phyloP scores from a whole-genome alignment of 2,888 invertebrate species.

The Choristoneura rosaceana region DNA sequence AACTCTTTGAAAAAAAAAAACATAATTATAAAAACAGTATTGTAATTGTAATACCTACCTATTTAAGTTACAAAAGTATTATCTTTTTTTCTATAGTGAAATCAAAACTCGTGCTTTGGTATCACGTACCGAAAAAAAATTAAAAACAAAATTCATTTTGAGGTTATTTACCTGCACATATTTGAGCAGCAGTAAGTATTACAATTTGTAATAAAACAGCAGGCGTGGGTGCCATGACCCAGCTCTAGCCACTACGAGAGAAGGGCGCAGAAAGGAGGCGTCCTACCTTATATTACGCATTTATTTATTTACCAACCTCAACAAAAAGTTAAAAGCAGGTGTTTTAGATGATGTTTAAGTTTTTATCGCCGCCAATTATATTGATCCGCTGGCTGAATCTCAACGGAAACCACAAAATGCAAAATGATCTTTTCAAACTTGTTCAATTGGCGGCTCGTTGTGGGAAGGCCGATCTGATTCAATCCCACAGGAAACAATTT shows the following conservation, averaged over 20 bases:
- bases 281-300: not conserved
- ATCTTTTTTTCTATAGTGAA: too few relatives aligned
- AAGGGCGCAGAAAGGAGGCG: not conserved
- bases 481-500: slow-evolving; percentile 74
- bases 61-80: too few relatives aligned
- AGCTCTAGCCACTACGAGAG: not conserved
- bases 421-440: slow-evolving; percentile 61
- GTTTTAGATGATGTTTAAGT: not conserved
- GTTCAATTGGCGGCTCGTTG: slow-evolving; percentile 52
- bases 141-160: too few relatives aligned
- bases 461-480: slow-evolving; percentile 56
- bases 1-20: not conserved
- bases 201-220: not conserved
- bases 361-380: slow-evolving; percentile 34
- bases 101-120: too few relatives aligned
- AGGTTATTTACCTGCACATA: too few relatives aligned
- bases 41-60: too few relatives aligned
- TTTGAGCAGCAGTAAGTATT: too few relatives aligned
- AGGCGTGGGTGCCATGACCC: not conserved
- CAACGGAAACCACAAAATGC: slow-evolving; percentile 64
- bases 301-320: not conserved
- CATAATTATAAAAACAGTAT: too few relatives aligned
- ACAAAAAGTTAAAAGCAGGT: not conserved
- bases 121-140: too few relatives aligned
- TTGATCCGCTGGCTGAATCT: slow-evolving; percentile 37